A percentile compares a stretch with the other conserved stretches of the same genome.
These are phyloP conservation scores for Poeciliopsis prolifica DNA, from an alignment of 2,113 vertebrate genomes.

Conservation along the genomic window DNA sequence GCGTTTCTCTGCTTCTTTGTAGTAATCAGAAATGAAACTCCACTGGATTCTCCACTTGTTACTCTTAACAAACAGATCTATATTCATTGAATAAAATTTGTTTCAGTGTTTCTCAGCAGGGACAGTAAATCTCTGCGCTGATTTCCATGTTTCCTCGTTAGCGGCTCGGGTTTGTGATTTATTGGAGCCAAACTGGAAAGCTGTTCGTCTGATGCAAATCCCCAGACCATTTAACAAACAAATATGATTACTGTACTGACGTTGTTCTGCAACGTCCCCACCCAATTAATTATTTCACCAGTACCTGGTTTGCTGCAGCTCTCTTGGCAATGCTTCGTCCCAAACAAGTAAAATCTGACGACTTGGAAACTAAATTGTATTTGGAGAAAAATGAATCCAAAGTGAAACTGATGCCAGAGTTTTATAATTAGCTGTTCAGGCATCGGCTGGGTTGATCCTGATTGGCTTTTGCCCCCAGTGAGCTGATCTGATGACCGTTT, in stretches of 20 bases:
- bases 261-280: slow-evolving; percentile 20
- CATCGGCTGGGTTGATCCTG: slow-evolving; percentile 44
- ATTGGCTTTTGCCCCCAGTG: slow-evolving; percentile 46
- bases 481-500: slow-evolving; percentile 25
- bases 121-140: background rate
- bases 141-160: background rate
- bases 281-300: slow-evolving; percentile 44
- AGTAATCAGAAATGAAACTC: background rate
- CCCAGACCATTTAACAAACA: slow-evolving; percentile 31
- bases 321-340: slow-evolving; percentile 2
- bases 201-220: slow-evolving; percentile 28
- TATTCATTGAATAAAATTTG: background rate
- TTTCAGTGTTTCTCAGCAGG: background rate
- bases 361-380: slow-evolving; percentile 19
- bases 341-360: slow-evolving; percentile 26
- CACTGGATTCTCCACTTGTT: background rate
- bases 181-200: slow-evolving; percentile 15
- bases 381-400: slow-evolving; percentile 30
- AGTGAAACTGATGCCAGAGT: slow-evolving; percentile 24
- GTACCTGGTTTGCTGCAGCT: slow-evolving; percentile 8
- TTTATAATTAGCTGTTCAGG: slow-evolving; percentile 41
- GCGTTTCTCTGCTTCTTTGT: background rate
- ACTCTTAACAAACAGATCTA: background rate
- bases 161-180: slow-evolving; percentile 24
- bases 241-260: slow-evolving; percentile 23